Evolutionary conservation across 2,888 invertebrate species (phyloP), one percentile per base, ranked within the genome.

Genomic region (Lycia hirtaria): DNA sequence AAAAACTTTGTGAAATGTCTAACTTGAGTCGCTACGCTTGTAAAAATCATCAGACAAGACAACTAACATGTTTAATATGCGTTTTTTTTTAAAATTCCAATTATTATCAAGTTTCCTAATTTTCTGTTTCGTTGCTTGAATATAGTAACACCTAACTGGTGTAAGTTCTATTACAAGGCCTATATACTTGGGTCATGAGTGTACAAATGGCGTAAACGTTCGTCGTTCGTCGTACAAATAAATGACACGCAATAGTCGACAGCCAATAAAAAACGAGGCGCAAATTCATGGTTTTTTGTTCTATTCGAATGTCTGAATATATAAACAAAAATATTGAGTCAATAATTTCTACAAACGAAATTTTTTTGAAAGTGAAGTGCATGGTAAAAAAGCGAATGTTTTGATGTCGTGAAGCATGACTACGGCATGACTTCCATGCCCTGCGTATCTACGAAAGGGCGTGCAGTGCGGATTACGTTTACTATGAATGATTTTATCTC

Each of bases 401-500:
- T 90, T 90, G 91, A 83, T 88, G 78, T 83, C 74, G 75, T 73
- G 71, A 84, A 78, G 86, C 88, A 87, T 85, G 88, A 81, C 74
- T 79, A 87, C 88, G 88, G 91, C 92, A 88, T 92, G 92, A 92
- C 89, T 91, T 85, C 90, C 92, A 92, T 92, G 92, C 92, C 88
- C 90, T 90, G 90, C 87, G 88, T 88, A 81, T 82, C 77, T 87
- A 88, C 85, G 87, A 83, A 88, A 89, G 91, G 89, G 88, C 88
- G 90, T 88, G 89, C 90, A 84, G 73, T 81, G 81, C 77, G 76
- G 78, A 89, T 88, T 91, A 91, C 92, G 91, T 90, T 90, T 90
- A 90, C 89, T 91, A 91, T 91, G 91, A 92, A 91, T 92, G 91
- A 91, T 90, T 91, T 91, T 89, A 91, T 92, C 91, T 92, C 91